Conservation (phyloP, 2,113 vertebrate species). For the Ceyx melanurus region DNA sequence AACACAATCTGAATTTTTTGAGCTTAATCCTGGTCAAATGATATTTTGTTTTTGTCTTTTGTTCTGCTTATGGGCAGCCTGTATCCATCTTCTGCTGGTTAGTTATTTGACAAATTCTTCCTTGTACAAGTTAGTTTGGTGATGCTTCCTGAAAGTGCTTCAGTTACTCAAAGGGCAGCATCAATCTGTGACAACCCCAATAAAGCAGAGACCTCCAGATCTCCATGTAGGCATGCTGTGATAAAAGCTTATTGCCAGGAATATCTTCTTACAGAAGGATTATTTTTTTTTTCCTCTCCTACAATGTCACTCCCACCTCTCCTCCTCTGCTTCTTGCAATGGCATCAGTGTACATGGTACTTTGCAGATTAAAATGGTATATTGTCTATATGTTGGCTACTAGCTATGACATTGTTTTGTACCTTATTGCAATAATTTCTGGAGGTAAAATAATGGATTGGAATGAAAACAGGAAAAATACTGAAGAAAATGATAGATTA, state of each 20-base stretch:
- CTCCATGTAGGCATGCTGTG: neutral
- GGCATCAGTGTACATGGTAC: neutral
- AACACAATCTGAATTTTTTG: neutral
- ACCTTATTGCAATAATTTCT: neutral
- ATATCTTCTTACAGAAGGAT: slow-evolving; percentile 7
- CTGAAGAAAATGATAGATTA: neutral
- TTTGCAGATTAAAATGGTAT: neutral
- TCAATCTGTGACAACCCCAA: neutral
- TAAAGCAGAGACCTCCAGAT: slow-evolving; percentile 1
- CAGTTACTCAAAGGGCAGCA: neutral
- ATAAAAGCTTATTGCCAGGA: slow-evolving; percentile 2
- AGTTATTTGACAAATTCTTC: slow-evolving; percentile 18
- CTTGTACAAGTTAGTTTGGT: neutral
- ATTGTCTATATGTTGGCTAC: neutral
- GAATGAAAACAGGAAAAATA: neutral
- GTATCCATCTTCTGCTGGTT: neutral
- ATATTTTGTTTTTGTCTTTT: neutral
- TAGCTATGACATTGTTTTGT: neutral
- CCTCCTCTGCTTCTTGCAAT: neutral
- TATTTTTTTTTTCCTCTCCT: neutral
- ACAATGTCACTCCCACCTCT: neutral
- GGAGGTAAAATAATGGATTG: neutral
- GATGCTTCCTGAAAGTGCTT: neutral
- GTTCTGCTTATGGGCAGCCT: neutral
- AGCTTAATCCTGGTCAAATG: neutral